These are phyloP conservation scores for Ganaspis brasiliensis DNA, from an alignment of 2,888 invertebrate species.

Conservation along the genomic window DNA sequence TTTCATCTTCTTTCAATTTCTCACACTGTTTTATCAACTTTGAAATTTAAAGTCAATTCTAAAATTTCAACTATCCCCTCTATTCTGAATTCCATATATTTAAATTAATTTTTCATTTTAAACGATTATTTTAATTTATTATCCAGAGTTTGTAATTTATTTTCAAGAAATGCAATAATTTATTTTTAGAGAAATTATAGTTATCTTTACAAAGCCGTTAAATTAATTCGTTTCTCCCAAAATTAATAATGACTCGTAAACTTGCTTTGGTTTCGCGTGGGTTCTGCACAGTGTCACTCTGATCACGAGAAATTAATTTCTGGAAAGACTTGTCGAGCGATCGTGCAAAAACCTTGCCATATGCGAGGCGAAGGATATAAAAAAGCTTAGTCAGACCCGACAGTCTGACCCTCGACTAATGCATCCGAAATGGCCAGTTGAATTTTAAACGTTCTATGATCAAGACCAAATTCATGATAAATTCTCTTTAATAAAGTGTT, in stretches of 20 bases:
- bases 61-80: too few relatives aligned
- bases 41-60: too few relatives aligned
- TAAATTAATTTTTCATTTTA: too few relatives aligned
- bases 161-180: too few relatives aligned
- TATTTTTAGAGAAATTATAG: too few relatives aligned
- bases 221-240: background rate
- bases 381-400: conserved; percentile 54
- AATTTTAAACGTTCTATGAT: conserved; percentile 31
- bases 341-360: conserved; percentile 53
- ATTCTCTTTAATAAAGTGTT: background rate
- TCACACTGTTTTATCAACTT: too few relatives aligned
- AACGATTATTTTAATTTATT: too few relatives aligned
- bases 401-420: conserved; percentile 31
- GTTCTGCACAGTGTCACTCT: background rate
- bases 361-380: conserved; percentile 47
- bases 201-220: too few relatives aligned
- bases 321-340: conserved; percentile 4
- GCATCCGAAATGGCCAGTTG: conserved; percentile 24
- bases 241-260: background rate
- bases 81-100: too few relatives aligned
- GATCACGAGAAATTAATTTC: conserved; percentile 19
- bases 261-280: conserved; percentile 25
- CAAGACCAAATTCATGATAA: conserved; percentile 10
- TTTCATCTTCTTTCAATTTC: background rate
- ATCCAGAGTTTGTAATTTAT: too few relatives aligned